Conservation (phyloP, 1,140 invertebrate species). For the Pseudomyrmex flavicornis region DNA sequence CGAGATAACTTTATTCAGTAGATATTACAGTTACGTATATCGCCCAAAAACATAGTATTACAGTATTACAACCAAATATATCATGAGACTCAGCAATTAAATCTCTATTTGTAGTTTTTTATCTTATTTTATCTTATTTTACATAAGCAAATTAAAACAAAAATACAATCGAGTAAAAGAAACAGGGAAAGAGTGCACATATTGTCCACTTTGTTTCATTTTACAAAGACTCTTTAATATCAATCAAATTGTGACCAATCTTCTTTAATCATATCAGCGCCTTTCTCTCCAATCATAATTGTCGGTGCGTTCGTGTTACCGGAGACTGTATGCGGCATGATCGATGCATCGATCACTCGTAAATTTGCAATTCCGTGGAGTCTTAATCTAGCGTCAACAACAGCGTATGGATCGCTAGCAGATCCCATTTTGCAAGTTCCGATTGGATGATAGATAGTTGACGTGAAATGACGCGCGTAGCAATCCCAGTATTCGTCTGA, state of each 20-base stretch:
- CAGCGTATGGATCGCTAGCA: slow-evolving; percentile 84
- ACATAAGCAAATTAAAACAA: background rate
- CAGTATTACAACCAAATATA: too few relatives aligned
- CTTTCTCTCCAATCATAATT: slow-evolving; percentile 90
- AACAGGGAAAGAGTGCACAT: too few relatives aligned
- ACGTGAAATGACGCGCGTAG: slow-evolving; percentile 88
- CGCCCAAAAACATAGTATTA: too few relatives aligned
- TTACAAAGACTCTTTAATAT: background rate
- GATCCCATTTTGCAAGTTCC: slow-evolving; percentile 85
- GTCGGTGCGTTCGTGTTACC: slow-evolving; percentile 90
- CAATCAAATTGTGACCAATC: slow-evolving; percentile 75
- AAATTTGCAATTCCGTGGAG: slow-evolving; percentile 87
- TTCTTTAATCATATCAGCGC: slow-evolving; percentile 88
- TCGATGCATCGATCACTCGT: slow-evolving; percentile 89
- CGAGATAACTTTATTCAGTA: too few relatives aligned
- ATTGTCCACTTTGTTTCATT: too few relatives aligned
- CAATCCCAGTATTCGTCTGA: slow-evolving; percentile 90
- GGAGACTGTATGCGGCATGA: slow-evolving; percentile 89
- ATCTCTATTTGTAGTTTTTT: too few relatives aligned
- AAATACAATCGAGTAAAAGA: background rate
- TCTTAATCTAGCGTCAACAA: slow-evolving; percentile 87
- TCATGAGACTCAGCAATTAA: too few relatives aligned
- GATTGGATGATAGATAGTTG: slow-evolving; percentile 89
- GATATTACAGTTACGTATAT: too few relatives aligned
- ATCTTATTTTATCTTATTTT: too few relatives aligned